These are phyloP conservation scores for Xenopus petersii DNA, from an alignment of 2,797 vertebrate species.

Conservation along the genomic window DNA sequence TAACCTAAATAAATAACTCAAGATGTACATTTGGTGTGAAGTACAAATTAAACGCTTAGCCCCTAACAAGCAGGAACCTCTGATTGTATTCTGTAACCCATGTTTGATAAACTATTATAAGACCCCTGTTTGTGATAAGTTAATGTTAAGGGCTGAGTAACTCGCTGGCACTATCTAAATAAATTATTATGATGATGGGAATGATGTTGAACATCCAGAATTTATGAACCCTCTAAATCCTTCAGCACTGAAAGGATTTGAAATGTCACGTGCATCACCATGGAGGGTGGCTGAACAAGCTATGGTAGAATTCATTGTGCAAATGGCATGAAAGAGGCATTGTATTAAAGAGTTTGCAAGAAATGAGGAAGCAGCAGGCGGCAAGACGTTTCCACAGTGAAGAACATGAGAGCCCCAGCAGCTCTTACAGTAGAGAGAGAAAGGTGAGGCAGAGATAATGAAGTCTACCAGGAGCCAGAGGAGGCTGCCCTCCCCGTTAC, in stretches of 20 bases:
- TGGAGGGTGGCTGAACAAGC: slow-evolving; percentile 14
- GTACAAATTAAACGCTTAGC: no score
- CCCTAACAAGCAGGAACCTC: no score
- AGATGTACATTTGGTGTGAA: no score
- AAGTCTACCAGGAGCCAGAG: slow-evolving; percentile 20
- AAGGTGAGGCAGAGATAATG: slow-evolving; percentile 40
- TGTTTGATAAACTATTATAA: neutral
- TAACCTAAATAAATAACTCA: no score
- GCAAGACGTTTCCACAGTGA: neutral
- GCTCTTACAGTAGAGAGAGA: slow-evolving; percentile 30
- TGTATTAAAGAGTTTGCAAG: neutral
- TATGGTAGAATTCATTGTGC: slow-evolving; percentile 6
- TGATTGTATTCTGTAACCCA: no score
- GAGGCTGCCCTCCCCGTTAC: slow-evolving; percentile 29
- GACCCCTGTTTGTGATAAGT: neutral
- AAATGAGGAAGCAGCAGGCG: slow-evolving; percentile 29
- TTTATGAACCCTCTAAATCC: neutral
- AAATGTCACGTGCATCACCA: slow-evolving; percentile 3
- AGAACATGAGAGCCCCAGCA: slow-evolving; percentile 31
- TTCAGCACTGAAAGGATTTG: slow-evolving; percentile 14
- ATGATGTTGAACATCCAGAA: no score
- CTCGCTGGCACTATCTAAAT: no score
- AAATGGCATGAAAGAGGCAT: neutral
- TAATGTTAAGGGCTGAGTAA: no score
- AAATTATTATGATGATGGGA: no score